phyloP scores from a whole-genome alignment of 2,797 vertebrate species.

The Chelon labrosus region DNA sequence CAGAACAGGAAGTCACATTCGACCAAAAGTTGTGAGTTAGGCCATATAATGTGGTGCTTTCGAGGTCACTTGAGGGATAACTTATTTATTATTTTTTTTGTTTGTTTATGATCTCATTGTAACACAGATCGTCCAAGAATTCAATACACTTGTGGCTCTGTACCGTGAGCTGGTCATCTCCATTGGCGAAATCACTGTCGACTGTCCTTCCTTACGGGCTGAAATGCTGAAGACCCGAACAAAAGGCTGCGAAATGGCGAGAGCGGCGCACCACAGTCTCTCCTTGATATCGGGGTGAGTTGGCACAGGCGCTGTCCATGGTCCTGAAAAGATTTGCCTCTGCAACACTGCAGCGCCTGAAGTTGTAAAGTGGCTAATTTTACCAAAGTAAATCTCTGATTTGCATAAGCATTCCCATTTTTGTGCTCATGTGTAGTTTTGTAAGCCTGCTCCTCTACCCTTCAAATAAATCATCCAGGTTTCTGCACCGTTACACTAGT shows the following conservation, averaged over 20 bases:
- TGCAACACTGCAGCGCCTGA: conserved; percentile 32
- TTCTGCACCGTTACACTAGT: conserved; percentile 26
- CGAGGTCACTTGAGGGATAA: neutral
- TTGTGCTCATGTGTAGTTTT: neutral
- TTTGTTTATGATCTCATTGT: conserved; percentile 44
- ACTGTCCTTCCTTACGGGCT: conserved; percentile 90
- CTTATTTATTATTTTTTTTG: conserved; percentile 6
- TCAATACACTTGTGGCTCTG: conserved; percentile 97
- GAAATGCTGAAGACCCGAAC: conserved; percentile 96
- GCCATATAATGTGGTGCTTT: neutral
- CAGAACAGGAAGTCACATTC: neutral
- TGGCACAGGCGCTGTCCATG: conserved; percentile 50
- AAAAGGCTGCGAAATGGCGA: conserved; percentile 96
- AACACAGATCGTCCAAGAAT: conserved; percentile 97
- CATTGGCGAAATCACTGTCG: conserved; percentile 93
- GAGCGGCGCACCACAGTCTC: conserved; percentile 94
- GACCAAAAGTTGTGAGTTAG: conserved; percentile 10
- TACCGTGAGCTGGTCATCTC: conserved; percentile 98
- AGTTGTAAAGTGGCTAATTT: conserved; percentile 42
- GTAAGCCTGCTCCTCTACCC: conserved; percentile 35
- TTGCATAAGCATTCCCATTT: conserved; percentile 44
- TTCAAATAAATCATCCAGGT: conserved; percentile 41
- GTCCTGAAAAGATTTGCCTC: conserved; percentile 37
- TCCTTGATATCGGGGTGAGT: conserved; percentile 95
- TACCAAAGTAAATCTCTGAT: conserved; percentile 41